Conservation (phyloP, 2,113 vertebrate genomes). For the Anthoscopus minutus region DNA sequence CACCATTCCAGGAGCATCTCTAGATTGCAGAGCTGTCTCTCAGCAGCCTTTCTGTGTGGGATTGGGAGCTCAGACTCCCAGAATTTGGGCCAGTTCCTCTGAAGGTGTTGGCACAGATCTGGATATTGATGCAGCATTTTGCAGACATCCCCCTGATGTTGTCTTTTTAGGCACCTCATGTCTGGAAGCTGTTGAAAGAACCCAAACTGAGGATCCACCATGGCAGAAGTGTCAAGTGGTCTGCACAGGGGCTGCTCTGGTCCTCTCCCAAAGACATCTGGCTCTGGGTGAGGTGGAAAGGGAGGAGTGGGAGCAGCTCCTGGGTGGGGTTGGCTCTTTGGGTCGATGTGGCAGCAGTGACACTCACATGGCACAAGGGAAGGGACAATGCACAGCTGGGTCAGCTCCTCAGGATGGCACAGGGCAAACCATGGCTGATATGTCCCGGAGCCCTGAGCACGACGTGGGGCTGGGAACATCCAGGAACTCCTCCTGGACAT, state of each 20-base stretch:
- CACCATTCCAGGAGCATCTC: accelerated
- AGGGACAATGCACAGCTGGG: background rate
- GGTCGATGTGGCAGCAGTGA: background rate
- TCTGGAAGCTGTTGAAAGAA: background rate
- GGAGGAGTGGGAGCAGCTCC: background rate
- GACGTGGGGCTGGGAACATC: background rate
- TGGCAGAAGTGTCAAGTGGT: background rate
- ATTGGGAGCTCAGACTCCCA: background rate
- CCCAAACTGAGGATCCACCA: accelerated
- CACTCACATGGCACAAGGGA: background rate
- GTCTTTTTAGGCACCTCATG: background rate
- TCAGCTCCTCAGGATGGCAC: background rate
- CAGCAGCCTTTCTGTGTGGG: background rate
- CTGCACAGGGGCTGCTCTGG: background rate
- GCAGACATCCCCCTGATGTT: background rate
- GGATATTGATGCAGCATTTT: background rate
- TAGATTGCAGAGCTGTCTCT: background rate
- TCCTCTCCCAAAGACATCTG: background rate
- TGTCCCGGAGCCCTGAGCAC: background rate
- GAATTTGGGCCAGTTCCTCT: background rate
- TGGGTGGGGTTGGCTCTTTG: background rate
- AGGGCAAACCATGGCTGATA: background rate
- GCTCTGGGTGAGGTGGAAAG: background rate
- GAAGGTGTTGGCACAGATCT: background rate
- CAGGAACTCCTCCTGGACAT: background rate